Percentiles rank a stretch among this genome's conserved stretches.
Evolutionary conservation across 2,113 vertebrate species (phyloP).

Genomic region (Euleptes europaea): DNA sequence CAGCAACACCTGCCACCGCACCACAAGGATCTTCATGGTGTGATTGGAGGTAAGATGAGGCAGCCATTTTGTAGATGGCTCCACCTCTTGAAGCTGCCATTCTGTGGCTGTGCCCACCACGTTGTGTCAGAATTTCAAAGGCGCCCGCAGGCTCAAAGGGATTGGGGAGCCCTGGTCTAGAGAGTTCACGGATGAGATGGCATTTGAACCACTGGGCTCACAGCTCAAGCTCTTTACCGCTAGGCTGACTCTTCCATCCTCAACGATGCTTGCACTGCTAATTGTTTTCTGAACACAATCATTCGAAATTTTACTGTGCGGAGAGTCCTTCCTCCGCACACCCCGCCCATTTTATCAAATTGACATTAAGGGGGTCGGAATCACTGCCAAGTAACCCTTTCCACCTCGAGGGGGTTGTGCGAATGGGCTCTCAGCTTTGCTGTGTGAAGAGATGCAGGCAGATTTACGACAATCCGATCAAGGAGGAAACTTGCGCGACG

Average conservation of each 20-base stretch:
- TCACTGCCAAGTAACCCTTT: neutral
- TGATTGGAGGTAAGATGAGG: too few relatives aligned
- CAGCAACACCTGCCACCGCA: too few relatives aligned
- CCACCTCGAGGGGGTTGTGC: neutral
- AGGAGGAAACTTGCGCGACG: neutral
- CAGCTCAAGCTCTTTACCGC: neutral
- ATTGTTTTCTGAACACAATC: neutral
- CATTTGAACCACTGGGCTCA: neutral
- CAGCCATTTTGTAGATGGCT: too few relatives aligned
- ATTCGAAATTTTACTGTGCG: neutral
- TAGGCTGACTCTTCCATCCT: neutral
- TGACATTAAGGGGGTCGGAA: neutral
- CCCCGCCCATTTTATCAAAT: neutral
- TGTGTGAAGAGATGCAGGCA: neutral
- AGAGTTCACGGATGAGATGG: too few relatives aligned
- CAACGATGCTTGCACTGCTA: neutral
- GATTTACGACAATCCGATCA: neutral
- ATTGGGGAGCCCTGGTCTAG: too few relatives aligned
- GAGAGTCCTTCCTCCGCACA: neutral
- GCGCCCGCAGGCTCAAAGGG: too few relatives aligned
- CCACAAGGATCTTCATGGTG: too few relatives aligned
- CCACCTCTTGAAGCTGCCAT: too few relatives aligned
- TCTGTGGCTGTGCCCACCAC: too few relatives aligned
- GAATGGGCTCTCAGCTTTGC: neutral
- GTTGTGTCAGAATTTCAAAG: too few relatives aligned